Evolutionary conservation across 2,113 vertebrate genomes (phyloP).

Genomic region (Actinemys pallida): DNA sequence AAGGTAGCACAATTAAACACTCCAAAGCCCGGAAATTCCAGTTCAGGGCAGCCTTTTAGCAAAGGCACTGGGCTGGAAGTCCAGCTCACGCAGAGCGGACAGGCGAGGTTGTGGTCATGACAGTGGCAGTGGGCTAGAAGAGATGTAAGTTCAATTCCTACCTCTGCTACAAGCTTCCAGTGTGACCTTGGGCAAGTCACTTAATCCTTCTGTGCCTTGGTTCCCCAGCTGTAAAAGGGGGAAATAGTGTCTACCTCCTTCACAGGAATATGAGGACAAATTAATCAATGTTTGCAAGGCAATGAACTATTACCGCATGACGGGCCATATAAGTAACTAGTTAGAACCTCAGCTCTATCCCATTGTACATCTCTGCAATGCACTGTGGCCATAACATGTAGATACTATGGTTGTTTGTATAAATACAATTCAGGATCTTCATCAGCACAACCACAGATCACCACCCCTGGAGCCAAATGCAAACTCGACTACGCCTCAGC

Average conservation of each 20-base stretch:
- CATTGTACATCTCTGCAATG: background rate
- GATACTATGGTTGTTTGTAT: background rate
- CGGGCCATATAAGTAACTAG: background rate
- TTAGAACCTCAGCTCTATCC: background rate
- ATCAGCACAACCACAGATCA: background rate
- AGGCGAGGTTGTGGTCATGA: rapidly evolving
- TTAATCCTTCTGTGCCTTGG: background rate
- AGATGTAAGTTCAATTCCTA: background rate
- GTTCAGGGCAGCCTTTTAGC: background rate
- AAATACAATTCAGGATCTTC: background rate
- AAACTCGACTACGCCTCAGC: background rate
- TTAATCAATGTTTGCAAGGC: background rate
- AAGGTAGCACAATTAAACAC: background rate
- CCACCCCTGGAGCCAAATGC: background rate
- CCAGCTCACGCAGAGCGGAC: background rate
- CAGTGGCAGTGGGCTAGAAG: background rate
- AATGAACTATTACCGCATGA: background rate
- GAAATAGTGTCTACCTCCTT: background rate
- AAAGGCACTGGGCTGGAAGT: rapidly evolving
- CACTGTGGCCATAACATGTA: background rate
- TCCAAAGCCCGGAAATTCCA: constrained; percentile 49
- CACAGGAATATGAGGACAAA: background rate
- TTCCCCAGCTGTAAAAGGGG: background rate
- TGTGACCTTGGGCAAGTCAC: background rate
- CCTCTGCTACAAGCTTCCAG: background rate